phyloP scores from a whole-genome alignment of 1,140 invertebrate species.

The Euwallacea similis region DNA sequence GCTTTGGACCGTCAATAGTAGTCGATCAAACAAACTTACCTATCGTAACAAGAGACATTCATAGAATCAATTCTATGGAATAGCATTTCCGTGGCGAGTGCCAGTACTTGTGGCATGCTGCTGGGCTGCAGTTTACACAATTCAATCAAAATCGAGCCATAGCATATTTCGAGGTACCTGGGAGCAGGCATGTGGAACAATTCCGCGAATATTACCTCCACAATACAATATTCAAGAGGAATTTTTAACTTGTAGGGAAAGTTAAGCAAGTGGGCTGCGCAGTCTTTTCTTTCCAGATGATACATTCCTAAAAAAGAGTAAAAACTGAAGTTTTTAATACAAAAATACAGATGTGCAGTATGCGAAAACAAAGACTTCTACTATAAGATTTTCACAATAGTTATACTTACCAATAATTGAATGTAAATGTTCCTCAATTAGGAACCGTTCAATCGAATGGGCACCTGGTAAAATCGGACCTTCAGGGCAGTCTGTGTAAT shows the following conservation, averaged over 20 bases:
- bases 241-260: conserved; percentile 94
- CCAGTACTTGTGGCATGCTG: conserved; percentile 96
- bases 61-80: conserved; percentile 96
- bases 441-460: conserved; percentile 95
- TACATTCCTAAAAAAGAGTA: conserved; percentile 65
- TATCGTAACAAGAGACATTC: conserved; percentile 95
- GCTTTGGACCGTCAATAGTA: background rate
- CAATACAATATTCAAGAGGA: conserved; percentile 96
- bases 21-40: conserved; percentile 7
- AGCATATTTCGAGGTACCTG: conserved; percentile 88
- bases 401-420: conserved; percentile 71
- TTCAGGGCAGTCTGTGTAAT: conserved; percentile 98
- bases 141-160: conserved; percentile 95
- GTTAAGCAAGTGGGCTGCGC: conserved; percentile 87
- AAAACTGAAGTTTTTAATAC: background rate
- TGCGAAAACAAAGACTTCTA: background rate
- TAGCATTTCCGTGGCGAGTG: conserved; percentile 96
- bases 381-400: background rate
- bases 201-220: conserved; percentile 95
- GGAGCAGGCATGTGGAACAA: conserved; percentile 90
- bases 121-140: conserved; percentile 95
- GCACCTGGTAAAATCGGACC: conserved; percentile 88
- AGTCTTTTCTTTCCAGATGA: conserved; percentile 89
- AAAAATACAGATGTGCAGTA: conserved; percentile 3
- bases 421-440: conserved; percentile 96